Percentiles rank a stretch among this genome's conserved stretches.
phyloP scores from a whole-genome alignment of 1,140 invertebrate genomes.

The Meteorus sp. region DNA sequence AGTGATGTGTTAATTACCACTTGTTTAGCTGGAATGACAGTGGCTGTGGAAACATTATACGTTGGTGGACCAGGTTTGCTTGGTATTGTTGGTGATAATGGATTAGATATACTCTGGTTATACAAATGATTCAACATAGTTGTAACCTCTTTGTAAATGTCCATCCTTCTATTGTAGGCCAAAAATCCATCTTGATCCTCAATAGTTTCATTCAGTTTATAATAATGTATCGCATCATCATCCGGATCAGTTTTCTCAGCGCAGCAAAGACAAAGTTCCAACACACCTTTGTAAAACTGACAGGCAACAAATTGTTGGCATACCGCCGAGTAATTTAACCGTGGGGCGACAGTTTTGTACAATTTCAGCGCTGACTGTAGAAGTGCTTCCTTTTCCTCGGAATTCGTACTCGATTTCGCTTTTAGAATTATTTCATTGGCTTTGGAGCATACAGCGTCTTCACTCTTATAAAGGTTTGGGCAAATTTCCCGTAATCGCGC shows the following conservation, averaged over 20 bases:
- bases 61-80: constrained; percentile 46
- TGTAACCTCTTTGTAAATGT: constrained; percentile 87
- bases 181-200: constrained; percentile 78
- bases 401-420: constrained; percentile 70
- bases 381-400: constrained; percentile 72
- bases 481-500: constrained; percentile 86
- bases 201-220: constrained; percentile 78
- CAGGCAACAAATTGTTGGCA: constrained; percentile 76
- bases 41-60: constrained; percentile 39
- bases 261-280: constrained; percentile 84
- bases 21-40: constrained; percentile 48
- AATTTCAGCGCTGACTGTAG: constrained; percentile 78
- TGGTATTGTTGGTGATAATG: constrained; percentile 53
- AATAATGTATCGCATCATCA: constrained; percentile 85
- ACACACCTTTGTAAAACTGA: constrained; percentile 84
- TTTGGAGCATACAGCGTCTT: constrained; percentile 94
- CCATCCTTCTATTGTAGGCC: constrained; percentile 75
- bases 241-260: constrained; percentile 87
- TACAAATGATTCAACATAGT: constrained; percentile 79
- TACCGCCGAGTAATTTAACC: constrained; percentile 76
- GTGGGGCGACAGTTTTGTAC: constrained; percentile 81
- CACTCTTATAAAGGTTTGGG: constrained; percentile 89
- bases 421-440: constrained; percentile 86
- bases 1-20: constrained; percentile 43
- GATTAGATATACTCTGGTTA: constrained; percentile 65